Evolutionary conservation across 2,113 vertebrate genomes (phyloP).

Genomic region (Arizona elegans): DNA sequence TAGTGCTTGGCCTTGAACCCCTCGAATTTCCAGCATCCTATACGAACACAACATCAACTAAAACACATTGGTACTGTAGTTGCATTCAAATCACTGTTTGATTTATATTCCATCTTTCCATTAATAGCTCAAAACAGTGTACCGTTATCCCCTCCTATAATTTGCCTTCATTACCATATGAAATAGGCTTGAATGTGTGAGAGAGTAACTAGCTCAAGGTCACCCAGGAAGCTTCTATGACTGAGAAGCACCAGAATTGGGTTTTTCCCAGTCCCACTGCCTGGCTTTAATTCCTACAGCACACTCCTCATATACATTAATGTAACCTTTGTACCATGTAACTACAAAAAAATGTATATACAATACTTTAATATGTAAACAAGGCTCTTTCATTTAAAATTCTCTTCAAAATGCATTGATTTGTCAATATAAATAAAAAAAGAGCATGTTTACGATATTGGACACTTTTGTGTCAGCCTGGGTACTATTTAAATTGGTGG

Average conservation of each 20-base stretch:
- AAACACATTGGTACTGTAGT: not conserved
- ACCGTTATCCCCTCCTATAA: not conserved
- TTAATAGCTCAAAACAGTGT: not conserved
- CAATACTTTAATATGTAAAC: slow-evolving; percentile 33
- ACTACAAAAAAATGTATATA: slow-evolving; percentile 38
- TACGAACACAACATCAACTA: not conserved
- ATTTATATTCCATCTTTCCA: not conserved
- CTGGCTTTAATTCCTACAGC: not conserved
- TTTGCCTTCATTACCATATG: not conserved
- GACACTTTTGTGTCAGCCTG: not conserved
- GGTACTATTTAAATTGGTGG: not conserved
- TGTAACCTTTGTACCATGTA: not conserved
- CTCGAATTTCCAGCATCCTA: not conserved
- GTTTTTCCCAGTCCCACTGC: not conserved
- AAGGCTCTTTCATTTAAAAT: slow-evolving; percentile 44
- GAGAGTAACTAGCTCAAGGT: not conserved
- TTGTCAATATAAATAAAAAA: not conserved
- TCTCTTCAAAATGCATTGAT: slow-evolving; percentile 19
- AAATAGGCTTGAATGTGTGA: not conserved
- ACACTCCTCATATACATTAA: not conserved
- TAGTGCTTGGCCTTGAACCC: not conserved
- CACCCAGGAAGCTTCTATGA: not conserved
- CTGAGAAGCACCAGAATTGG: not conserved
- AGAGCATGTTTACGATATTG: not conserved
- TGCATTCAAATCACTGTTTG: not conserved